Base-by-base conservation (phyloP, 1,140 invertebrate species). In the Drosophila truncata region DNA sequence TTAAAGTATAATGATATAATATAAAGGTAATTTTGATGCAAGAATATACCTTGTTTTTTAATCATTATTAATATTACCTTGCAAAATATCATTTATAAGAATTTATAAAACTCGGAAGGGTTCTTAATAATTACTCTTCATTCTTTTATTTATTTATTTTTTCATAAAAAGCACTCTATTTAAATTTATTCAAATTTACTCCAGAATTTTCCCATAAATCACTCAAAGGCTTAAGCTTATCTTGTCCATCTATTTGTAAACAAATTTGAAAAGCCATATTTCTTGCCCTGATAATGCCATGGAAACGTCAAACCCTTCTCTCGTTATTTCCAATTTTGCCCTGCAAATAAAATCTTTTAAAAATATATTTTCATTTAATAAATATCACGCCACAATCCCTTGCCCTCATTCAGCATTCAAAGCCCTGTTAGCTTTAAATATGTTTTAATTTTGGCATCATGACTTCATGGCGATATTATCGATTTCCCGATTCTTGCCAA, bases 401-500 rank as follows among this genome's bases (percentile, higher is more conserved):
- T 20, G 27, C 13, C 13, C 65, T 41, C 11, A 20, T 49, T 71
- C 20, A 49, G 33, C 16, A 59, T 59, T 71, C 52, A 71, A 46
- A 47, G 46, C 13, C 14, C 14, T n/a, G 14, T 9, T 41, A 16
- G 35, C 79, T 86, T 86, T 79, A 87, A 86, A 65, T 76, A 42
- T 75, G 44, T 52, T 70, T 64, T 76, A 80, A 74, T 80, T 84
- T 80, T 73, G 49, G 66, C 67, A 23, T 44, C 27, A 73, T 80
- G 76, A 80, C 69, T 88, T 83, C 84, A 83, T 76, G 23, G 77
- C 41, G 42, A 27, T 66, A 65, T 54, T 80, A 87, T 87, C 78
- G 84, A 87, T 87, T 84, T 72, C n/a, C 67, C 33, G 39, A 27
- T 46, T 62, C 58, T 70, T 90, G 85, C 84, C 85, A 90, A 90